Percentiles rank a stretch among this genome's conserved stretches.
phyloP scores from a whole-genome alignment of 2,888 invertebrate genomes.

The Thalpophila matura region DNA sequence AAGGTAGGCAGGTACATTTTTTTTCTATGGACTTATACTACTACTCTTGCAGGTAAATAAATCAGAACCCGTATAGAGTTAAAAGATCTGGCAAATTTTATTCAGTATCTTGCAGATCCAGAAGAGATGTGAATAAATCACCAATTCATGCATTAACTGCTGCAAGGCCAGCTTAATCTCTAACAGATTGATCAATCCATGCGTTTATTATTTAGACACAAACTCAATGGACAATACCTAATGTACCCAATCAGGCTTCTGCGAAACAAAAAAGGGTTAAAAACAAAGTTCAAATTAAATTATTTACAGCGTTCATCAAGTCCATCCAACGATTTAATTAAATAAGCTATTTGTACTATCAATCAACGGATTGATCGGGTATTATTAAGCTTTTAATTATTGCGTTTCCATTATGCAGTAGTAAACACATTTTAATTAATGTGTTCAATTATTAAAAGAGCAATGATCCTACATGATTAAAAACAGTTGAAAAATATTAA shows the following conservation, averaged over 20 bases:
- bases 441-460: conserved; percentile 3
- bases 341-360: conserved; percentile 14
- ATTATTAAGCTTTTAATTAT: conserved; percentile 24
- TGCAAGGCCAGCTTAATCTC: too few relatives aligned
- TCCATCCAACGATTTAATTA: conserved; percentile 15
- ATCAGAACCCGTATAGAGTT: too few relatives aligned
- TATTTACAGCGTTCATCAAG: neutral
- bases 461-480: neutral
- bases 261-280: conserved; percentile 6
- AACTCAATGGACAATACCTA: neutral
- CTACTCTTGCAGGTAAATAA: too few relatives aligned
- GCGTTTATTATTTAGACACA: neutral
- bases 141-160: neutral
- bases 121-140: neutral
- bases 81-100: neutral
- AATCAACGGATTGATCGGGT: conserved; percentile 6
- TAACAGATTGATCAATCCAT: neutral
- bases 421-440: conserved; percentile 9
- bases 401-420: conserved; percentile 9
- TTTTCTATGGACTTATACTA: too few relatives aligned
- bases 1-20: too few relatives aligned
- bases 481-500: neutral
- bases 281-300: neutral
- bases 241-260: neutral
- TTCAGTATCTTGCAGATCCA: neutral